Evolutionary conservation across 2,113 vertebrate species (phyloP), one percentile per base, ranked within the genome.

Genomic region (Actenoides lindsayi): DNA sequence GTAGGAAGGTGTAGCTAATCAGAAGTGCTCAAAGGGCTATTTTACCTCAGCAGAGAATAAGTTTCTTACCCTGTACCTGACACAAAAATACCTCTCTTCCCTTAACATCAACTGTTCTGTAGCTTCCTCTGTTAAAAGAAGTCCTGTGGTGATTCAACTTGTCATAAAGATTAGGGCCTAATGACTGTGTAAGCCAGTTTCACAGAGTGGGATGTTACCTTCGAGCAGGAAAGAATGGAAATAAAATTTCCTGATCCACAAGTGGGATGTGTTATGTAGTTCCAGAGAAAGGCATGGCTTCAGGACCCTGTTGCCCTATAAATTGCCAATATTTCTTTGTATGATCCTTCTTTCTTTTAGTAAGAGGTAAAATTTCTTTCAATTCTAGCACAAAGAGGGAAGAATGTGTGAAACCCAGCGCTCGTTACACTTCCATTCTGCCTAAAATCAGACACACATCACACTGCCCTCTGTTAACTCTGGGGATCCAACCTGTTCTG

Each of bases 181-280:
- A 39, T n/a, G 57, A 54, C 25, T 30, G 24, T 44, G 24, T 20
- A 82, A 50, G 25, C 20, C 30, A 24, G 30, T 11, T n/a, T 44
- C 1, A 1, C 48, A 62, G 41, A 1, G 0, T 46, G 16, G 6
- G 11, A 5, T 41, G 33, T 78, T 68, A 42, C 41, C 42, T 44
- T 77, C 24, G 71, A 68, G 30, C 7, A 10, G 21, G 18, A 39
- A 71, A 77, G 46, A 51, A 73, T 44, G 28, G 33, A 57, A 82
- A 51, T 67, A 7, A 82, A 68, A 71, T 35, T 57, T 63, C 33
- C 28, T 39, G 24, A 50, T 67, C 15, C 37, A 27, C 39, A 70
- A 41, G 13, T 19, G 63, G 46, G 30, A 31, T 33, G 20, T 67
- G 5, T 51, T 46, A 15, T 51, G 18, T 42, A 42, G 27, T 56